These are phyloP conservation scores for Zootoca vivipara DNA, from an alignment of 2,113 vertebrate species.

Conservation along the genomic window DNA sequence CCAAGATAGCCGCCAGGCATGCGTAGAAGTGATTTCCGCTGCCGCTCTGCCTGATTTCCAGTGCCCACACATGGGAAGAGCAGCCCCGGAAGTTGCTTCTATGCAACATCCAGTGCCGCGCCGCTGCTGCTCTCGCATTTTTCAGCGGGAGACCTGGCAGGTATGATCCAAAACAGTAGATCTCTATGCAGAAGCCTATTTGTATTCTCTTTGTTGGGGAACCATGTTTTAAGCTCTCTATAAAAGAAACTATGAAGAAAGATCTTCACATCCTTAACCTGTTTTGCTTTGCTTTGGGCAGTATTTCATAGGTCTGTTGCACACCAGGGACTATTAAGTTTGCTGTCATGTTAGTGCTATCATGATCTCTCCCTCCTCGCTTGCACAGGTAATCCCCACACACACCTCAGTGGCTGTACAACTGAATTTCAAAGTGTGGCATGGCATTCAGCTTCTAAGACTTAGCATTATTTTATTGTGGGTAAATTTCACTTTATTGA, in stretches of 20 bases:
- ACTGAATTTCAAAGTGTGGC: background rate
- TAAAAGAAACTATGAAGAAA: background rate
- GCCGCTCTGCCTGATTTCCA: too few relatives aligned
- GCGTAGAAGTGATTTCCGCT: too few relatives aligned
- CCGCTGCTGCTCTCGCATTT: too few relatives aligned
- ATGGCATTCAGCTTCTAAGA: background rate
- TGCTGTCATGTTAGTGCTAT: background rate
- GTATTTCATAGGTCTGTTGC: background rate
- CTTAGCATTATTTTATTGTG: slow-evolving; percentile 1
- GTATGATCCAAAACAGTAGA: too few relatives aligned
- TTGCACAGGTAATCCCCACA: background rate
- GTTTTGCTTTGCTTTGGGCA: background rate
- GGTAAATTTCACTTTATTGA: background rate
- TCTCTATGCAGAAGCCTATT: background rate
- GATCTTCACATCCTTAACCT: background rate
- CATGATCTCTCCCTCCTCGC: slow-evolving; percentile 5
- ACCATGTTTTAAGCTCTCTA: background rate
- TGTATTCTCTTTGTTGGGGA: background rate
- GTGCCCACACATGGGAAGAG: too few relatives aligned
- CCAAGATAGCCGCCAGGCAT: too few relatives aligned
- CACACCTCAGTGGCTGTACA: background rate
- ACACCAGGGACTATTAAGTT: background rate
- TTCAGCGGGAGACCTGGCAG: too few relatives aligned
- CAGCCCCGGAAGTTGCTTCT: too few relatives aligned
- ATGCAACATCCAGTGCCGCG: too few relatives aligned